Percentiles rank a stretch among this genome's conserved stretches.
phyloP scores from a whole-genome alignment of 2,797 vertebrate species.

The Sciurus vulgaris region DNA sequence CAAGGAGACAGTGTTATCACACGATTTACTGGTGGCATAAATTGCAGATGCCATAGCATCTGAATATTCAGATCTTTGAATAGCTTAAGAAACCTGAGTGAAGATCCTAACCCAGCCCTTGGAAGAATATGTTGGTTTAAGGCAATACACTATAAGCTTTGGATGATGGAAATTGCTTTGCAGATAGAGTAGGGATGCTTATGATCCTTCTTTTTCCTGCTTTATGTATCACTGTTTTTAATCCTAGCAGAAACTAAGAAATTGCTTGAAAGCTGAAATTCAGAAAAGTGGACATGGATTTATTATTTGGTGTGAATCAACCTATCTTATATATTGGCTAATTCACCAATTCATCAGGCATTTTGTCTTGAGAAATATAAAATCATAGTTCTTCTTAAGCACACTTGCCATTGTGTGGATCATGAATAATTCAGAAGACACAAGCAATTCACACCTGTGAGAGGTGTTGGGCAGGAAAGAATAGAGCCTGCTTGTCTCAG shows the following conservation, averaged over 20 bases:
- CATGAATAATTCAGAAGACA: constrained; percentile 81
- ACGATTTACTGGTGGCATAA: constrained; percentile 52
- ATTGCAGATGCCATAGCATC: constrained; percentile 32
- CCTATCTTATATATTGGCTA: not conserved
- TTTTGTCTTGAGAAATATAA: constrained; percentile 70
- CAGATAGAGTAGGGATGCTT: not conserved
- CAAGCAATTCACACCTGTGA: constrained; percentile 80
- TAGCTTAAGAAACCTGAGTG: constrained; percentile 39
- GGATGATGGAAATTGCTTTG: constrained; percentile 48
- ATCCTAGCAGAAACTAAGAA: constrained; percentile 21
- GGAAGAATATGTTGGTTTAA: not conserved
- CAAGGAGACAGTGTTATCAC: not conserved
- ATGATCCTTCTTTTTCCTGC: not conserved
- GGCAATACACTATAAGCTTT: not conserved
- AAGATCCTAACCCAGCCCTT: constrained; percentile 9
- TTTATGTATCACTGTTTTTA: not conserved
- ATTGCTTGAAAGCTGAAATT: constrained; percentile 33
- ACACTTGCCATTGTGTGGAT: constrained; percentile 62
- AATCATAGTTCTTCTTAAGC: constrained; percentile 66
- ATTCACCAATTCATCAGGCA: constrained; percentile 46
- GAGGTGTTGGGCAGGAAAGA: constrained; percentile 74
- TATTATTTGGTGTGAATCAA: not conserved
- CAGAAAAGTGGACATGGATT: not conserved
- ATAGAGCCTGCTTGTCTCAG: constrained; percentile 52
- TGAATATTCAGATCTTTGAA: constrained; percentile 23